phyloP scores from a whole-genome alignment of 2,113 vertebrate genomes.

The Proterorhinus semilunaris region DNA sequence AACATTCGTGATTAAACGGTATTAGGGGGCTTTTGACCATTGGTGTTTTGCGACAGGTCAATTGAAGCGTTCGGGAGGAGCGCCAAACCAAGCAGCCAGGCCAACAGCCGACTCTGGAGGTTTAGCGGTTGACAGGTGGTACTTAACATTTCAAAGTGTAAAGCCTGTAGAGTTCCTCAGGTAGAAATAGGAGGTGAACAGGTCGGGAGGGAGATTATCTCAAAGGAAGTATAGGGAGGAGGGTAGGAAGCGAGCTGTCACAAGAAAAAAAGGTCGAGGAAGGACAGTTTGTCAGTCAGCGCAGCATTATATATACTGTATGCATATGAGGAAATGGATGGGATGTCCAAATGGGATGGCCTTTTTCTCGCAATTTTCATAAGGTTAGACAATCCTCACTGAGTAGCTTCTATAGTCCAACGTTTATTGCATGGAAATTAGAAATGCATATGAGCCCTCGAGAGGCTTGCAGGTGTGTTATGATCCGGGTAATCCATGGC shows the following conservation, averaged over 20 bases:
- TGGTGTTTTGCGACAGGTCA: conserved; percentile 23
- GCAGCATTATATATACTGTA: too few species aligned
- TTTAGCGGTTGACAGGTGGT: conserved; percentile 54
- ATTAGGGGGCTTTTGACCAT: conserved; percentile 23
- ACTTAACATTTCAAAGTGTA: conserved; percentile 60
- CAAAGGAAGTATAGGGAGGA: conserved; percentile 15
- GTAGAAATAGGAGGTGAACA: conserved; percentile 15
- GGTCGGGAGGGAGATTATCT: conserved; percentile 36
- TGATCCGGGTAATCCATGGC: background rate
- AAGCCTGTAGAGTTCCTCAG: conserved; percentile 43
- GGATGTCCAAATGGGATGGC: too few species aligned
- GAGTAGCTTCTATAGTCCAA: too few species aligned
- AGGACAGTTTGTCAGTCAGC: conserved; percentile 56
- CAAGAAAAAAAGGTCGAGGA: conserved; percentile 30
- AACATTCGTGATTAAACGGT: conserved; percentile 45
- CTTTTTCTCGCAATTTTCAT: too few species aligned
- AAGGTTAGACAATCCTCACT: too few species aligned
- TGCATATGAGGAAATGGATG: too few species aligned
- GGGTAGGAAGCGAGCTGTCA: conserved; percentile 35
- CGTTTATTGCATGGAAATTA: background rate
- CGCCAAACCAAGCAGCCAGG: conserved; percentile 1
- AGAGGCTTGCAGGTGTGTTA: background rate
- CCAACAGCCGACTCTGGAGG: conserved; percentile 13
- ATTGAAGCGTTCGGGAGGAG: conserved; percentile 17
- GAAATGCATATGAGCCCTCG: background rate